These are phyloP conservation scores for Girardinus metallicus DNA, from an alignment of 2,797 vertebrate genomes.

Conservation along the genomic window DNA sequence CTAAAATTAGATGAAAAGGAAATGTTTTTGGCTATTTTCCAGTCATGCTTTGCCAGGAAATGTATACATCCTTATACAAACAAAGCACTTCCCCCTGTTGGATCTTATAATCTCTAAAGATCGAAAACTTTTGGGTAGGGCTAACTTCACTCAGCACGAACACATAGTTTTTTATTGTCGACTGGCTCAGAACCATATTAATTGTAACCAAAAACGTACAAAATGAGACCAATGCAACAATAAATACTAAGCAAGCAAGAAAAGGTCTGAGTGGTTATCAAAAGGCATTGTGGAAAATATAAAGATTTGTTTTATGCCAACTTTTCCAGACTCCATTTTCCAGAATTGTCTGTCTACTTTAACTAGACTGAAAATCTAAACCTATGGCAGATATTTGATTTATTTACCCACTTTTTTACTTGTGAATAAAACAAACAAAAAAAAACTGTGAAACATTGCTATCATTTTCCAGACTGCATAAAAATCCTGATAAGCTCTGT, in stretches of 20 bases:
- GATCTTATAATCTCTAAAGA: conserved; percentile 54
- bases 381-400: background rate
- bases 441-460: background rate
- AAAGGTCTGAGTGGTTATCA: conserved; percentile 46
- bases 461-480: background rate
- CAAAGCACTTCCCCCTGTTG: conserved; percentile 47
- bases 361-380: background rate
- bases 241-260: conserved; percentile 66
- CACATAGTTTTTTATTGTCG: conserved; percentile 27
- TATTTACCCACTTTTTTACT: background rate
- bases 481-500: background rate
- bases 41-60: conserved; percentile 65
- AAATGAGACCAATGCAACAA: conserved; percentile 66
- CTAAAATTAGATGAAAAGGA: conserved; percentile 52
- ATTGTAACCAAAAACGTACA: conserved; percentile 46
- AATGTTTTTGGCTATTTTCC: conserved; percentile 54
- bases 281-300: conserved; percentile 47
- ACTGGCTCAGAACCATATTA: conserved; percentile 37
- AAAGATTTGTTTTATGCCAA: background rate
- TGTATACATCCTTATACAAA: conserved; percentile 59
- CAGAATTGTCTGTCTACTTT: background rate
- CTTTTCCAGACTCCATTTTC: background rate
- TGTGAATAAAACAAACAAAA: background rate
- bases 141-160: conserved; percentile 30
- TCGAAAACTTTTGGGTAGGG: conserved; percentile 38